These are phyloP conservation scores for Paelopatides confundens DNA, from an alignment of 53 echinoderm and acorn worm genomes.

Conservation along the genomic window DNA sequence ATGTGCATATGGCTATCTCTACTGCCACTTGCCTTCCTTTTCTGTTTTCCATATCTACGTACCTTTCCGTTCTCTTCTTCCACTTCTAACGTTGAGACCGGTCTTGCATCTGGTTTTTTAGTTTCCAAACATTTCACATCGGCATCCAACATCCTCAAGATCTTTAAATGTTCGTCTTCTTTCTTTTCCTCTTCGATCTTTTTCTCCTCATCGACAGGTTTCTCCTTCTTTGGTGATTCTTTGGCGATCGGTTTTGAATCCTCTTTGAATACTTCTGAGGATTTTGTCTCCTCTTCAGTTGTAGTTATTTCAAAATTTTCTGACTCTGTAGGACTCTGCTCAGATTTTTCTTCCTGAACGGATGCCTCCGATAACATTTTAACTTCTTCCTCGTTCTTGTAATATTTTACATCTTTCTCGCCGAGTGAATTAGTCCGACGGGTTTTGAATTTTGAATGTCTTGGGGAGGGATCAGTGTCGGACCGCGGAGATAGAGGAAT, in stretches of 20 bases:
- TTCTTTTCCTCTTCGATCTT: conserved; percentile 38
- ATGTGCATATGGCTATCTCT: neutral
- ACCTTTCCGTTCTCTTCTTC: neutral
- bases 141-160: conserved; percentile 48
- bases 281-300: conserved; percentile 6
- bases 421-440: conserved; percentile 9
- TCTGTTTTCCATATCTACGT: neutral
- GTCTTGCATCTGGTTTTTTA: neutral
- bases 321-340: neutral
- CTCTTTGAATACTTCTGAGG: neutral
- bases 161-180: conserved; percentile 49
- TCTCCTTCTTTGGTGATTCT: conserved; percentile 35
- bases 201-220: conserved; percentile 54
- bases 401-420: neutral
- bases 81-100: neutral
- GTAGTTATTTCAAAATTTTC: conserved; percentile 1
- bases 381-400: neutral
- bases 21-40: neutral
- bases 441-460: neutral
- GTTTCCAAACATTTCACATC: conserved; percentile 25
- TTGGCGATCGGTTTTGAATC: neutral
- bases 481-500: conserved; percentile 5
- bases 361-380: neutral
- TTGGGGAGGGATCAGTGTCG: neutral
- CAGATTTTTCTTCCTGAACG: neutral